Base-by-base conservation (phyloP, 1,140 invertebrate genomes). In the Planococcus citri region DNA sequence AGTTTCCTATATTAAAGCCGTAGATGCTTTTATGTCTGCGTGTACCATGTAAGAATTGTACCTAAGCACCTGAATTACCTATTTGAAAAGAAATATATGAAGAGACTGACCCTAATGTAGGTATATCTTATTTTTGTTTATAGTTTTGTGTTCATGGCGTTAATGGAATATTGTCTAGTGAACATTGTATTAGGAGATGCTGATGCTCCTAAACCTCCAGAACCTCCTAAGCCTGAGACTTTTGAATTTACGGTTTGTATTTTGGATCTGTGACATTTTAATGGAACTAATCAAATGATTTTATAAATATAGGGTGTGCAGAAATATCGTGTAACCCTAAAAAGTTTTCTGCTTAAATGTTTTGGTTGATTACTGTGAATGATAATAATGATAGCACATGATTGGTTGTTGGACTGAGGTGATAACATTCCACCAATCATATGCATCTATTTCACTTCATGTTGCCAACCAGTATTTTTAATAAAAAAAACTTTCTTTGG, bases 141-240 rank as follows among this genome's bases (percentile, higher is more conserved):
- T 75, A 87, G 85, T 33, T 92, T 95, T 79, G 92, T 95, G 74
- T 95, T 95, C 77, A 88, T 94, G 86, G 92, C 92, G 2, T 78
- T 95, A 33, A 94, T 95, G 92, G 92, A 95, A 77, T 95, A 94
- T 77, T 94, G 91, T 74, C 78, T 95, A 72, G 91, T 95, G 1
- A 94, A 94, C 75, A 92, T 94, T 61, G 88, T 94, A 0, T 81
- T 94, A 1, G 88, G 89, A 0, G 71, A 72, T 41, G 22, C 83
- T 9, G 86, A 87, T 71, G 79, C 80, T 0, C 80, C 80, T 0
- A 76, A 12, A 75, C 77, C 24, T 72, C 76, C 75, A 70, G 76
- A 73, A 37, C 72, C 68, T 69, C 27, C 27, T 17, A 37, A 68
- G 33, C 37, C 68, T 17, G 27, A 37, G 27, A 22, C 76, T 68